These are phyloP conservation scores for Cerastis leucographa DNA, from an alignment of 2,888 invertebrate genomes.

Conservation along the genomic window DNA sequence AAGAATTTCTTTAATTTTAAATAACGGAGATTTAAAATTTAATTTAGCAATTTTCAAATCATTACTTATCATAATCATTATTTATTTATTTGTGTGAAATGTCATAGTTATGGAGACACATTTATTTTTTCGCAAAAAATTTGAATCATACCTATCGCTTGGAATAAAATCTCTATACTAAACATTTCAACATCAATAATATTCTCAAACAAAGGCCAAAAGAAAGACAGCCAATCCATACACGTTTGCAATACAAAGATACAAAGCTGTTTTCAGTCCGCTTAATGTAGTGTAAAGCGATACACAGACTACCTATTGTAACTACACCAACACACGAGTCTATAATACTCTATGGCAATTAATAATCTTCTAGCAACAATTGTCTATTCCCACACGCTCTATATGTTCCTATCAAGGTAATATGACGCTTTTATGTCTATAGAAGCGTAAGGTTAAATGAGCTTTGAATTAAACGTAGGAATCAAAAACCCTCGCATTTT, in stretches of 20 bases:
- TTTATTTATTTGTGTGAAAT: neutral
- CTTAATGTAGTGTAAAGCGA: constrained; percentile 62
- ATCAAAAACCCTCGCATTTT: neutral
- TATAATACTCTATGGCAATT: constrained; percentile 52
- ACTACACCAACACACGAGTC: constrained; percentile 25
- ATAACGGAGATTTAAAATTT: no score
- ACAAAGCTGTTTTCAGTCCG: constrained; percentile 40
- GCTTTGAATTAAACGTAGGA: neutral
- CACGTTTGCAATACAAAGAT: constrained; percentile 28
- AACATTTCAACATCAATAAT: neutral
- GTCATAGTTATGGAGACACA: neutral
- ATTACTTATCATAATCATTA: no score
- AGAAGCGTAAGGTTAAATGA: neutral
- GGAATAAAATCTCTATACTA: neutral
- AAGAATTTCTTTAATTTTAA: neutral
- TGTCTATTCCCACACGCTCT: constrained; percentile 26
- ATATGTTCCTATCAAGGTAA: constrained; percentile 15
- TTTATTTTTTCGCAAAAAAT: neutral
- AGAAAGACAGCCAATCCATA: constrained; percentile 37
- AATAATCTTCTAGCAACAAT: constrained; percentile 47
- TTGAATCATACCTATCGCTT: no score
- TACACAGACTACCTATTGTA: constrained; percentile 44
- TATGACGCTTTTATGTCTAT: constrained; percentile 17
- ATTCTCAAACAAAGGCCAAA: constrained; percentile 4
- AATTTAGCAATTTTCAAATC: neutral